Percentiles rank a stretch among this genome's conserved stretches.
Evolutionary conservation across 2,888 invertebrate genomes (phyloP).

Genomic region (Bugulina stolonifera): DNA sequence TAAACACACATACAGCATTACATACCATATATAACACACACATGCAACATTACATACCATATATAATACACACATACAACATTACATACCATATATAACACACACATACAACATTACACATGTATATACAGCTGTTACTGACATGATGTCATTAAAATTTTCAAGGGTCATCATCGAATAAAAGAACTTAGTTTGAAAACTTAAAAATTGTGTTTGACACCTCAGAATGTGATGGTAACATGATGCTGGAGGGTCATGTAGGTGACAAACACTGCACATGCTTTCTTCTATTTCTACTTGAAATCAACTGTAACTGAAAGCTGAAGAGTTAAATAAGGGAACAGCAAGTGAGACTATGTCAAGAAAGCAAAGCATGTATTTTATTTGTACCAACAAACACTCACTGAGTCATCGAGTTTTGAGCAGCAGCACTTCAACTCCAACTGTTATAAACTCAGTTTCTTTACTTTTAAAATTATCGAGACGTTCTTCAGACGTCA

Average conservation of each 20-base stretch:
- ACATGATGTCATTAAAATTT: neutral
- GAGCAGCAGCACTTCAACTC: conserved; percentile 16
- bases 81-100: too few relatives aligned
- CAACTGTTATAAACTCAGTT: neutral
- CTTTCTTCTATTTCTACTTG: conserved; percentile 1
- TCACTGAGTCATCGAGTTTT: conserved; percentile 14
- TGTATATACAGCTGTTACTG: too few relatives aligned
- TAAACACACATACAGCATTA: too few relatives aligned
- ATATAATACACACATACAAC: too few relatives aligned
- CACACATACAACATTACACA: too few relatives aligned
- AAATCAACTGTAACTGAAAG: conserved; percentile 14
- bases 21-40: too few relatives aligned
- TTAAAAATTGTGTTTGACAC: conserved; percentile 15
- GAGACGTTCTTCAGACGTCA: neutral
- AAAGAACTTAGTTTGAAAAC: neutral
- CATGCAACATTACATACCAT: too few relatives aligned
- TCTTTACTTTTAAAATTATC: neutral
- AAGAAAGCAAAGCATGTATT: conserved; percentile 13
- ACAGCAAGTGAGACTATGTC: neutral
- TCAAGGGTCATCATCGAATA: neutral
- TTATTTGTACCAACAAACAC: neutral
- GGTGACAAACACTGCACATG: neutral
- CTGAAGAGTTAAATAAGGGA: conserved; percentile 1
- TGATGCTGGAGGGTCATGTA: neutral
- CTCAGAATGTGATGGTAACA: neutral